These are phyloP conservation scores for Salvator merianae DNA, from an alignment of 2,113 vertebrate genomes.

Conservation along the genomic window DNA sequence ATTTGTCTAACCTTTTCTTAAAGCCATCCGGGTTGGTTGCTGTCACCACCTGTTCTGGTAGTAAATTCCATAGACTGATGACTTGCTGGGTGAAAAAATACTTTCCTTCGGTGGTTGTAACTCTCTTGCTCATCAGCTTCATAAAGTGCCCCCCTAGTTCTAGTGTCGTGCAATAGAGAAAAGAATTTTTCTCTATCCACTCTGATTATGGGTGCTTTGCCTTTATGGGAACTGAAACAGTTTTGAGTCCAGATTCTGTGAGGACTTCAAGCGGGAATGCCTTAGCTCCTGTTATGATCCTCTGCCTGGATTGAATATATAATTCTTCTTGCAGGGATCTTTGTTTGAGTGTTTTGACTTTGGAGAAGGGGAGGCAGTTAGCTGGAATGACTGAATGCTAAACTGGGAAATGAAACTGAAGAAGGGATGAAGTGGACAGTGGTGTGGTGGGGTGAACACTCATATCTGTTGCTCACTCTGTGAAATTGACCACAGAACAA, in stretches of 20 bases:
- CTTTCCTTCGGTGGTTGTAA: no score
- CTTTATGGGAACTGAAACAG: not conserved
- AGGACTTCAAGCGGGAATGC: no score
- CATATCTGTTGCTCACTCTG: not conserved
- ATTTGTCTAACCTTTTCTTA: no score
- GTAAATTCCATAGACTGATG: no score
- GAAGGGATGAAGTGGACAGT: not conserved
- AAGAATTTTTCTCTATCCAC: no score
- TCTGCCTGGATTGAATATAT: not conserved
- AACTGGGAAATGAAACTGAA: not conserved
- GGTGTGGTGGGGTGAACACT: no score
- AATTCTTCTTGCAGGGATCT: not conserved
- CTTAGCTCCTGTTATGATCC: not conserved
- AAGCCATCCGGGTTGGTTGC: no score
- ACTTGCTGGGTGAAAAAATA: no score
- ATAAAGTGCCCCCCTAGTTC: no score
- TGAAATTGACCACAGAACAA: not conserved
- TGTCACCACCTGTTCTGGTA: no score
- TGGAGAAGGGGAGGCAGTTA: not conserved
- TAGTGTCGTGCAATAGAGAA: no score
- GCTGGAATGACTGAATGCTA: not conserved
- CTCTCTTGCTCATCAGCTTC: no score
- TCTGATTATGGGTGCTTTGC: not conserved
- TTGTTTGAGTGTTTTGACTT: not conserved
- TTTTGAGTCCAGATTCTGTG: not conserved